Base-by-base conservation (phyloP, 2,888 invertebrate species). In the Brenthis daphne region DNA sequence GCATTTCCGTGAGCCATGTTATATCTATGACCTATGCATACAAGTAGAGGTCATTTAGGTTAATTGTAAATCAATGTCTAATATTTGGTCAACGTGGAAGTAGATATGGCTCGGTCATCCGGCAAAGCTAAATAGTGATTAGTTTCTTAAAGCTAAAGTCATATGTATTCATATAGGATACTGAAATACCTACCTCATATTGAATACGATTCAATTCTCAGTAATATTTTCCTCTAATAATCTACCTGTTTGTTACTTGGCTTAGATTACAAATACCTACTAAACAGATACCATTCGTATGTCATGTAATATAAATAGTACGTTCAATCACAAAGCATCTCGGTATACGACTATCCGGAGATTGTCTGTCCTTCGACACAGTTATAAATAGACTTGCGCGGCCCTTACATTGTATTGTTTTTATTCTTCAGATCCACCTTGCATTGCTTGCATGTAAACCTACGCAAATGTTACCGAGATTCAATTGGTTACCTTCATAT, bases 281-380 rank as follows among this genome's bases (percentile, higher is more conserved):
- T 53, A 33, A 51, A 20, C 43, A n/a, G 37, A 53, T 63, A 37
- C 33, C 12, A 13, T 57, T 37, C 50, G 58, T 70, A 66, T 70
- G 70, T 56, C 57, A 65, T 33, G 57, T 56, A 56, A 60, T 67
- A 66, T 55, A 68, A 72, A 70, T 68, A 64, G 55, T 58, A 66
- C 57, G 68, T 72, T 67, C 57, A 70, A 69, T 73, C 55, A 60
- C 73, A 69, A 70, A 72, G 67, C 68, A 70, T 72, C 73, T 68
- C 67, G 64, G 70, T 37, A 58, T 60, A 65, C 56, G 55, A 64
- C 68, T 48, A 63, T 65, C 51, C 54, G 63, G 91, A 81, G 92
- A 91, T 88, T 91, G 91, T 89, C 73, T 85, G 91, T 89, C 91
- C 92, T 92, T 92, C 89, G 77, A 61, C 48, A 66, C 75, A 73